phyloP scores from a whole-genome alignment of 2,888 invertebrate genomes.

The Nemurella pictetii region DNA sequence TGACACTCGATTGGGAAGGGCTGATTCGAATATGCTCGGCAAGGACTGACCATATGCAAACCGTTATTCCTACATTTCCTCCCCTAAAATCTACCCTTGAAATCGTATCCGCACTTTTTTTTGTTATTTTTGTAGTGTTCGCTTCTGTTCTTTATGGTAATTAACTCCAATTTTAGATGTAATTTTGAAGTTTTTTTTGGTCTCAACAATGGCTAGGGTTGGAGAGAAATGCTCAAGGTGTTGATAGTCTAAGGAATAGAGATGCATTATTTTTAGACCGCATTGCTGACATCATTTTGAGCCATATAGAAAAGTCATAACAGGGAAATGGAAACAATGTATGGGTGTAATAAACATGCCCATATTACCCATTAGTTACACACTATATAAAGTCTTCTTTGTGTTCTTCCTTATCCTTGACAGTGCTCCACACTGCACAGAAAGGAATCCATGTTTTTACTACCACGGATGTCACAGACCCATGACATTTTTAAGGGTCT shows the following conservation, averaged over 20 bases:
- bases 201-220: too few relatives aligned
- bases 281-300: too few relatives aligned
- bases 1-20: slow-evolving; percentile 3
- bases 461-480: slow-evolving; percentile 3
- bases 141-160: slow-evolving; percentile 14
- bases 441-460: slow-evolving; percentile 10
- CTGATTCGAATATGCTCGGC: not conserved
- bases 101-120: not conserved
- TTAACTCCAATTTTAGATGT: slow-evolving; percentile 21
- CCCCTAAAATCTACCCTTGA: slow-evolving; percentile 21
- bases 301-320: too few relatives aligned
- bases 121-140: not conserved
- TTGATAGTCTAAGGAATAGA: too few relatives aligned
- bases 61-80: slow-evolving; percentile 24
- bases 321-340: too few relatives aligned
- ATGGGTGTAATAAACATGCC: too few relatives aligned
- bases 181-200: not conserved
- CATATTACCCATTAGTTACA: too few relatives aligned
- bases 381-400: not conserved
- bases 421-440: slow-evolving; percentile 19
- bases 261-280: too few relatives aligned
- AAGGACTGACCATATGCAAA: slow-evolving; percentile 27
- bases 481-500: slow-evolving; percentile 20
- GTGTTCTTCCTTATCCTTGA: not conserved
- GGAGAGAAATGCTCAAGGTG: too few relatives aligned